phyloP scores from a whole-genome alignment of 37 sponge, comb jelly and placozoan genomes.

The Axinella damicornis region DNA sequence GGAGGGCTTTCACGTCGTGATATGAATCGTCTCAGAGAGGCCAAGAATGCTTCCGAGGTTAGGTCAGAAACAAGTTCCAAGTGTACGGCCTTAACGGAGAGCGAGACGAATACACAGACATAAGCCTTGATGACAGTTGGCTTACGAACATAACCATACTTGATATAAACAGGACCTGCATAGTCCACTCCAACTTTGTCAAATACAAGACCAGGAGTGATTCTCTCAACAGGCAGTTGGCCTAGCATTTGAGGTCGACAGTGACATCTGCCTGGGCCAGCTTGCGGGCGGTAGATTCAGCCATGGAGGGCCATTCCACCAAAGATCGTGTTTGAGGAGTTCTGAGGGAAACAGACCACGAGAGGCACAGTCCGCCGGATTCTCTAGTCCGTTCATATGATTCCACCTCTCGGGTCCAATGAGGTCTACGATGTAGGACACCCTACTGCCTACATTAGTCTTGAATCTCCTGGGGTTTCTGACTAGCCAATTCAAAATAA shows the following conservation, averaged over 20 bases:
- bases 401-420: conserved; percentile 21
- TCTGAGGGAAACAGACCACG: conserved; percentile 20
- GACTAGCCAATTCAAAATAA: conserved; percentile 11
- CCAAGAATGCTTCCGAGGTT: conserved; percentile 44
- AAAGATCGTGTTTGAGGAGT: background rate
- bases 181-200: conserved; percentile 44
- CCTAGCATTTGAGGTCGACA: conserved; percentile 49
- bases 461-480: conserved; percentile 21
- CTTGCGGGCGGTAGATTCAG: background rate
- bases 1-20: conserved; percentile 33
- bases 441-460: conserved; percentile 23
- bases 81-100: conserved; percentile 40
- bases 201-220: conserved; percentile 34
- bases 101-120: conserved; percentile 37
- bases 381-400: conserved; percentile 1
- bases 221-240: conserved; percentile 38
- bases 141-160: conserved; percentile 38
- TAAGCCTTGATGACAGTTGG: conserved; percentile 32
- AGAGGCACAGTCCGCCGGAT: conserved; percentile 27
- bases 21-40: conserved; percentile 31
- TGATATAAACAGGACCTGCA: conserved; percentile 35
- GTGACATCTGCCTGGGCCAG: conserved; percentile 3
- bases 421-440: background rate
- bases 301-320: background rate
- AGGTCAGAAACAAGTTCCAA: conserved; percentile 38